Evolutionary conservation across 2,888 invertebrate genomes (phyloP).

Genomic region (Drosophila paucipuncta): DNA sequence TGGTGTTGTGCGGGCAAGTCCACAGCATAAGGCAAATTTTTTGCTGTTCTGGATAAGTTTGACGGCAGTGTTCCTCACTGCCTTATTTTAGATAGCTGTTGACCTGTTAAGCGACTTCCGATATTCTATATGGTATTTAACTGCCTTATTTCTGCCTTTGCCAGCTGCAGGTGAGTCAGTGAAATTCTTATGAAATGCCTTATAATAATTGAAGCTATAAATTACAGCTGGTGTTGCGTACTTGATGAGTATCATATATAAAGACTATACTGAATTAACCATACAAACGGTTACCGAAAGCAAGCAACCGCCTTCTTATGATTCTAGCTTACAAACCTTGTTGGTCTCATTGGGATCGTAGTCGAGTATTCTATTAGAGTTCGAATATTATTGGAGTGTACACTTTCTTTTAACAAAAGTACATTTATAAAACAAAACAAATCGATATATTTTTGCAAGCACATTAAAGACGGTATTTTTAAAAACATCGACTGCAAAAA

Average conservation of each 20-base stretch:
- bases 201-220: background rate
- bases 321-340: background rate
- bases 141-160: background rate
- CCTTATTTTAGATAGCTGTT: background rate
- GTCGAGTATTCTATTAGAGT: background rate
- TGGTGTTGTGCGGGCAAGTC: slow-evolving; percentile 8
- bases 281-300: background rate
- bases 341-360: background rate
- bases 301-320: background rate
- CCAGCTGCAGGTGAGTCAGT: slow-evolving; percentile 11
- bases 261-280: slow-evolving; percentile 18
- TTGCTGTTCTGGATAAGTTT: slow-evolving; percentile 11
- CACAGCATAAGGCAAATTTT: slow-evolving; percentile 9
- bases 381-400: background rate
- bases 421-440: background rate
- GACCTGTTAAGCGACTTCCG: too few relatives aligned
- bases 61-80: background rate
- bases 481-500: background rate
- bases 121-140: background rate
- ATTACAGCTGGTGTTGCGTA: slow-evolving; percentile 10
- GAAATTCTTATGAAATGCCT: background rate
- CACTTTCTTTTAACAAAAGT: background rate
- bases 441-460: background rate
- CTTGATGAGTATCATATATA: slow-evolving; percentile 7
- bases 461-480: background rate